Percentiles rank a stretch among this genome's conserved stretches.
Evolutionary conservation across 2,888 invertebrate species (phyloP).

Genomic region (Spatulosminthurus flaviceps): DNA sequence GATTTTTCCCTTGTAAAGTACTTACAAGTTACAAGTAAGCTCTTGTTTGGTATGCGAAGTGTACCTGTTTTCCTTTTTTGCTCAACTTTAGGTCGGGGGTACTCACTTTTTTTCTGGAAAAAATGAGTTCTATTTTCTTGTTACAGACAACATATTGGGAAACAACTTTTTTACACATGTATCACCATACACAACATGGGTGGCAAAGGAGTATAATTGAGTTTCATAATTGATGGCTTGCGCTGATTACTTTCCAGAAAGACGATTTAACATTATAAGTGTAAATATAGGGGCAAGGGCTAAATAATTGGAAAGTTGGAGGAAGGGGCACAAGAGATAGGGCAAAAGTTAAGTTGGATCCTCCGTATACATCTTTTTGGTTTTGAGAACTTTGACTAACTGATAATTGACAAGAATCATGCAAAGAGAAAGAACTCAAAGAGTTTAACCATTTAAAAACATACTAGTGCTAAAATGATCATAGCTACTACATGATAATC

Average conservation of each 20-base stretch:
- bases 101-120: neutral
- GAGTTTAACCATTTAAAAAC: neutral
- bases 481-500: no score
- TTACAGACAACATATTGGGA: neutral
- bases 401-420: constrained; percentile 1
- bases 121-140: no score
- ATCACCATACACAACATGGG: neutral
- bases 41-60: neutral
- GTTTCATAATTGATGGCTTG: neutral
- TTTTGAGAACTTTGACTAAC: neutral
- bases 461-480: neutral
- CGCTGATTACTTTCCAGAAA: neutral
- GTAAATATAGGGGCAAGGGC: no score
- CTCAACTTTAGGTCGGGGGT: neutral
- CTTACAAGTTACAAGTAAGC: neutral
- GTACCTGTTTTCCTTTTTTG: neutral
- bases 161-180: neutral
- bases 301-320: no score
- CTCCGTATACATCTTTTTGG: neutral
- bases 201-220: neutral
- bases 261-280: neutral
- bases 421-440: neutral
- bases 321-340: neutral
- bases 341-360: neutral
- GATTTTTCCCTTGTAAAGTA: neutral